These are phyloP conservation scores for Rhea pennata DNA, from an alignment of 2,113 vertebrate species.

Conservation along the genomic window DNA sequence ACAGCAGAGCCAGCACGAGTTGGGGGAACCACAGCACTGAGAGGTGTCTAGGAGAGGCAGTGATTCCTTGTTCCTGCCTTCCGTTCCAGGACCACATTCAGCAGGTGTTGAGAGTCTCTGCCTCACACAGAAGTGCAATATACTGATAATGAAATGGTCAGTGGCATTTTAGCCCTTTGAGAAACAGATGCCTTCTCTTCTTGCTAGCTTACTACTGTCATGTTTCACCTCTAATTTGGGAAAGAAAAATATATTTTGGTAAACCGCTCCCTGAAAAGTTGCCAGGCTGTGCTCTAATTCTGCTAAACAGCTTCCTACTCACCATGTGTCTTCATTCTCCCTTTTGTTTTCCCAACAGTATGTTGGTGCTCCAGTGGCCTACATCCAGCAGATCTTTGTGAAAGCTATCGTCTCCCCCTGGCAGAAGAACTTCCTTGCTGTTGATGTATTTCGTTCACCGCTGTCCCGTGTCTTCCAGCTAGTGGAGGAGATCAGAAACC, in stretches of 20 bases:
- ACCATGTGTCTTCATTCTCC: background rate
- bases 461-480: constrained; percentile 90
- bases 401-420: constrained; percentile 95
- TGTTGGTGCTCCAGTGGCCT: constrained; percentile 90
- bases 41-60: background rate
- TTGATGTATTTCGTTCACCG: constrained; percentile 92
- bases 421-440: constrained; percentile 91
- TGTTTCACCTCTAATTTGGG: background rate
- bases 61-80: background rate
- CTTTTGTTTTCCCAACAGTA: constrained; percentile 78
- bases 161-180: background rate
- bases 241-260: background rate
- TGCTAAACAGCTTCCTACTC: background rate
- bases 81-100: background rate
- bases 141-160: background rate
- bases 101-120: background rate
- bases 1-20: background rate
- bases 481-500: constrained; percentile 95
- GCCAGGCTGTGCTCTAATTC: background rate
- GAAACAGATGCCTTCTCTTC: background rate
- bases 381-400: constrained; percentile 96
- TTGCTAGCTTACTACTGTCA: background rate
- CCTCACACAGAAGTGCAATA: background rate
- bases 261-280: background rate
- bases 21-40: background rate